Base-by-base conservation (phyloP, 2,113 vertebrate species). In the Pelvicachromis taeniatus region DNA sequence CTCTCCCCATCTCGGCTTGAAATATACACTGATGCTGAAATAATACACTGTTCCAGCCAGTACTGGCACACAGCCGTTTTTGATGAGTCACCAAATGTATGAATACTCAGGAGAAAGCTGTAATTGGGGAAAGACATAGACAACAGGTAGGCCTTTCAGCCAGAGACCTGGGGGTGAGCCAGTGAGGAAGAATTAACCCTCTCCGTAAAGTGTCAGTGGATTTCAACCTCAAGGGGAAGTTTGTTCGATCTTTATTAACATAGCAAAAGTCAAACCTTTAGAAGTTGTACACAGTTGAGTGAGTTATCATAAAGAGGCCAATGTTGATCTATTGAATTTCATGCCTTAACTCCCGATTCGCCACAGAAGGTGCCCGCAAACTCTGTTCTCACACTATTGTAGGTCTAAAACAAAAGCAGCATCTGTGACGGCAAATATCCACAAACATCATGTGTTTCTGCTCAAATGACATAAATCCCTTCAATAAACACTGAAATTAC, bases 31-130 rank as follows among this genome's bases (percentile, higher is more conserved):
- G 85, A 94, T 90, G 90, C 87, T 91, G 84, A 87, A 95, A 92
- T 93, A 92, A 93, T 90, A 91, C 83, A 84, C 87, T 33, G 73
- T 85, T 90, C 85, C 79, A 89, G 91, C 80, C 81, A 48, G 85
- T 82, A 77, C 65, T 89, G 90, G 91, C 93, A 90, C 86, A 65
- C 70, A 14, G 86, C 40, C 40, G 38, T 38, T 91, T 86, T 52
- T 91, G 92, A 93, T 94, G 92, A 95, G 89, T 95, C 94, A 94
- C 79, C 90, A 92, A 91, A 92, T 94, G 89, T 65, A 84, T 65
- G 94, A 92, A 94, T 89, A 91, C 83, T 94, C 89, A 88, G 89
- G 91, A 91, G 88, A 93, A 92, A 86, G 89, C 81, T 89, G 21
- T 88, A 90, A 93, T 87, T 90, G 87, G 90, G 61, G 86, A 85